These are phyloP conservation scores for Scylla paramamosain DNA, from an alignment of 1,140 invertebrate genomes.

Conservation along the genomic window DNA sequence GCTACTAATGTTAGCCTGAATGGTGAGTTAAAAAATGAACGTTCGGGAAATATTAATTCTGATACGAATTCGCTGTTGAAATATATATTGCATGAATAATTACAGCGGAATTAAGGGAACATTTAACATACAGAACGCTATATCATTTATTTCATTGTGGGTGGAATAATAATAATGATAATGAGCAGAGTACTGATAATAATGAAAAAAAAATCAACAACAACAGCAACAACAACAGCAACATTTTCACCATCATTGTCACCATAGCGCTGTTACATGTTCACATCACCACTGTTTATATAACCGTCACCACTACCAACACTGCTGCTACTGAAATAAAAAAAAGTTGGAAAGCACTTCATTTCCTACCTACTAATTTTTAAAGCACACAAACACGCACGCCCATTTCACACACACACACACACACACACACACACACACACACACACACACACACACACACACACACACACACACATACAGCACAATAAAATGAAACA, in stretches of 20 bases:
- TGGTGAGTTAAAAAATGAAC: neutral
- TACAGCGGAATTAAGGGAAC: too few relatives aligned
- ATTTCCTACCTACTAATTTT: neutral
- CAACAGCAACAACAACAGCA: neutral
- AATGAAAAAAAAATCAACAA: neutral
- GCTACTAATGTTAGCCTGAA: too few relatives aligned
- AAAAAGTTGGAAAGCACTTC: neutral
- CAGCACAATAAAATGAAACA: neutral
- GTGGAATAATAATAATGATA: too few relatives aligned
- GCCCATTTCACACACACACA: neutral
- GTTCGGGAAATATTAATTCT: too few relatives aligned
- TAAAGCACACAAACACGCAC: neutral
- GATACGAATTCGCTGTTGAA: too few relatives aligned
- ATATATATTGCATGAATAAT: too few relatives aligned
- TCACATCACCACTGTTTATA: neutral
- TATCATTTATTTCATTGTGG: too few relatives aligned
- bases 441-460: neutral
- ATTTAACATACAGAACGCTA: too few relatives aligned
- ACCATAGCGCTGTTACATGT: neutral
- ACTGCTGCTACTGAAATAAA: neutral
- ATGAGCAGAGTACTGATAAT: neutral
- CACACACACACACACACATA: too few relatives aligned
- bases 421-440: neutral
- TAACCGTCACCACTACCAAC: constrained; percentile 8
- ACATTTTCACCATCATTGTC: neutral